Evolutionary conservation across 2,888 invertebrate genomes (phyloP).

Genomic region (Sinotaia quadrata): DNA sequence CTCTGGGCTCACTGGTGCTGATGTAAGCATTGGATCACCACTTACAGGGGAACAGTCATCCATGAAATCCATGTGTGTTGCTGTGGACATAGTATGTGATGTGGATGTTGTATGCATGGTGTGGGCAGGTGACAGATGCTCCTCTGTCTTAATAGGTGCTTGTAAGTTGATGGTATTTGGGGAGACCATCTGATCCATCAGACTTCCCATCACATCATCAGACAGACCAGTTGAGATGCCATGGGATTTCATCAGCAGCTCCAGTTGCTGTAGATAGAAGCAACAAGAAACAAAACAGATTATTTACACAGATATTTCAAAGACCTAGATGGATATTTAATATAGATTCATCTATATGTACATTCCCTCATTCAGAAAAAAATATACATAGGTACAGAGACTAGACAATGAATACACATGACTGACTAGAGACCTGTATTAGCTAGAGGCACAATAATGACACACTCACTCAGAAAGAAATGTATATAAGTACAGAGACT

Average conservation of each 20-base stretch:
- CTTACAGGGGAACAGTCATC: slow-evolving; percentile 59
- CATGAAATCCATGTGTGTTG: slow-evolving; percentile 31
- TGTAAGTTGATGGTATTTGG: slow-evolving; percentile 22
- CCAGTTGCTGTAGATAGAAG: slow-evolving; percentile 61
- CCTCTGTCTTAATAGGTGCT: background rate
- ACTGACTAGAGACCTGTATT: too few species aligned
- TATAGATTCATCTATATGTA: too few species aligned
- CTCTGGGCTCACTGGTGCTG: slow-evolving; percentile 55
- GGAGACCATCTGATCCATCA: slow-evolving; percentile 20
- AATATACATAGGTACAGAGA: too few species aligned
- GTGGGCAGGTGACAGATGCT: slow-evolving; percentile 4
- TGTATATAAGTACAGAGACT: too few species aligned
- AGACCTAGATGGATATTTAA: too few species aligned
- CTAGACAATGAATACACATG: too few species aligned
- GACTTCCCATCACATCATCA: slow-evolving; percentile 40
- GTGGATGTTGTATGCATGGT: slow-evolving; percentile 25
- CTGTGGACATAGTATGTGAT: background rate
- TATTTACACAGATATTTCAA: too few species aligned
- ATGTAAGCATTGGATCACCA: slow-evolving; percentile 66
- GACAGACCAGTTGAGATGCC: slow-evolving; percentile 48
- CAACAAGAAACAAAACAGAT: too few species aligned
- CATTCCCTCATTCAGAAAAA: too few species aligned
- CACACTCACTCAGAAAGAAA: too few species aligned
- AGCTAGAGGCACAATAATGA: too few species aligned
- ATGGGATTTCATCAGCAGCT: slow-evolving; percentile 57